Evolutionary conservation across 2,113 vertebrate genomes (phyloP).

Genomic region (Tor tambroides): DNA sequence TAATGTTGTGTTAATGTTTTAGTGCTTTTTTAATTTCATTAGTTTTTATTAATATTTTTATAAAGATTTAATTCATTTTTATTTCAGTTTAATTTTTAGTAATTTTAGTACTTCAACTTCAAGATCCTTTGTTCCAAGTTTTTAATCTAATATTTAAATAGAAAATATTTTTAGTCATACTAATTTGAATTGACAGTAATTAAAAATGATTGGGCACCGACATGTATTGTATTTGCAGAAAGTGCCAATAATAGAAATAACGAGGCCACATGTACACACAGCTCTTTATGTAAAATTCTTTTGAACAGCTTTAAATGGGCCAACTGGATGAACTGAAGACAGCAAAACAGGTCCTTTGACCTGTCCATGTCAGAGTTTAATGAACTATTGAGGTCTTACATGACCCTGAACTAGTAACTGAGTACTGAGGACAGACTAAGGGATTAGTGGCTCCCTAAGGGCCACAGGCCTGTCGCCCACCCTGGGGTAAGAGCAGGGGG

Average conservation of each 20-base stretch:
- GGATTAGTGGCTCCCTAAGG: constrained; percentile 34
- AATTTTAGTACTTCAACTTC: too few species aligned
- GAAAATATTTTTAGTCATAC: too few species aligned
- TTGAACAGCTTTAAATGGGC: background rate
- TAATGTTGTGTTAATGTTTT: too few species aligned
- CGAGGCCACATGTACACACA: too few species aligned
- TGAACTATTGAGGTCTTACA: constrained; percentile 25
- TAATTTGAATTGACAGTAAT: too few species aligned
- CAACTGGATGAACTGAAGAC: constrained; percentile 3
- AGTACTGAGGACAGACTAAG: constrained; percentile 27
- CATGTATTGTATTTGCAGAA: background rate
- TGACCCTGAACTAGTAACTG: constrained; percentile 48
- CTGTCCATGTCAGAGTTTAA: constrained; percentile 33
- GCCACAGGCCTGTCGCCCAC: constrained; percentile 26
- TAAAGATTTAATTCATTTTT: too few species aligned
- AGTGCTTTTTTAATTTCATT: too few species aligned
- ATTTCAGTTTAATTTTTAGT: too few species aligned
- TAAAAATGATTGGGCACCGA: too few species aligned
- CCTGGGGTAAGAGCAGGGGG: constrained; percentile 28
- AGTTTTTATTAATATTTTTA: too few species aligned
- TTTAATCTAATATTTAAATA: too few species aligned
- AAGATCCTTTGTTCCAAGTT: too few species aligned
- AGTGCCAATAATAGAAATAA: background rate
- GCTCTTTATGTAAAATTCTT: background rate
- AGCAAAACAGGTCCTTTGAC: constrained; percentile 11